Base-by-base conservation (phyloP, 2,797 vertebrate genomes). In the Leptoclinus maculatus region DNA sequence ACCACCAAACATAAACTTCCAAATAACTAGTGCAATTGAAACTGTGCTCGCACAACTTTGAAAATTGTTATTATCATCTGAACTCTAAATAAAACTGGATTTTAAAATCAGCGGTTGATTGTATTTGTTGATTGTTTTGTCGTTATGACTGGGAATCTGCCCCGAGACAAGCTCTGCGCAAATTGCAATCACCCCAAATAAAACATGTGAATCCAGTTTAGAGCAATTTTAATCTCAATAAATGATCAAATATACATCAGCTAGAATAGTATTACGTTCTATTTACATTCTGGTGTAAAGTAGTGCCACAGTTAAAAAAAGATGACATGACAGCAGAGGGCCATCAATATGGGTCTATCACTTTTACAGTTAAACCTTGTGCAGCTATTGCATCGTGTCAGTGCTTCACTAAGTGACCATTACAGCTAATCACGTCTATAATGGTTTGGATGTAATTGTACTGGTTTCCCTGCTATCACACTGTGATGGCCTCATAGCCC, bases 341-440 rank as follows among this genome's bases (percentile, higher is more conserved):
- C 49, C 71, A 71, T 86, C 74, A 82, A 79, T 68, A 80, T 27
- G 59, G 62, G 56, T 80, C 41, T 53, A 64, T 80, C 63, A 36
- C 76, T 88, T 73, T 83, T 87, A 83, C 39, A 83, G 71, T 81
- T 71, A 76, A 74, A 80, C 78, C 83, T 49, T 68, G 74, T 64
- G 53, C 64, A 76, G 75, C 76, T 75, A 69, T 70, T 82, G 66
- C 68, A 71, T 83, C 49, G 34, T 84, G 80, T 83, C 70, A 89
- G 66, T 82, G 87, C 80, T 79, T 87, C 72, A 72, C 81, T 89
- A 91, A 91, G 84, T 82, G 85, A 87, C 85, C 82, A 88, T 93
- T 92, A 86, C 54, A 74, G 84, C 73, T 87, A 89, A 93, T 92
- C 75, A 76, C 49, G 4, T 71, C 81, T 74, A 73, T 67, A 83